Percentiles rank a stretch among this genome's conserved stretches.
These are phyloP conservation scores for Physocephala rufipes DNA, from an alignment of 2,888 invertebrate species.

Conservation along the genomic window DNA sequence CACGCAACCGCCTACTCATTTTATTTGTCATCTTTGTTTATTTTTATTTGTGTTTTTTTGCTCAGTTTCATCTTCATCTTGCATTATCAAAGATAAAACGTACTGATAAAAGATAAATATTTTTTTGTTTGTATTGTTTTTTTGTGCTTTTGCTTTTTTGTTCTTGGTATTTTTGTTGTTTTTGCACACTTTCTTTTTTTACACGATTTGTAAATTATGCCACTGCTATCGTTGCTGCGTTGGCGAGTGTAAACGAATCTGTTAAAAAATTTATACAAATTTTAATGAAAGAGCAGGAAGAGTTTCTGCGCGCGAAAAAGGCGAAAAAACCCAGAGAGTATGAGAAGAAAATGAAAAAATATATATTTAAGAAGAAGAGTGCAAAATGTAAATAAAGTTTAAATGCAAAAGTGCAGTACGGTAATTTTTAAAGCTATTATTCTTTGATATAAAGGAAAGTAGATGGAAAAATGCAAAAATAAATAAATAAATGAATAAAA, in stretches of 20 bases:
- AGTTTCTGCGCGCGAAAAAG: not conserved
- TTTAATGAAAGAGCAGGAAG: not conserved
- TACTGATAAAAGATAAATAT: not conserved
- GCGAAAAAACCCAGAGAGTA: not conserved
- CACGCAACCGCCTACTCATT: not conserved
- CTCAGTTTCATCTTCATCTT: slow-evolving; percentile 20
- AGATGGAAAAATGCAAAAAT: not conserved
- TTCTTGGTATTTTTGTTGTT: not conserved
- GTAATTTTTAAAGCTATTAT: slow-evolving; percentile 7
- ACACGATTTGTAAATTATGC: slow-evolving; percentile 32
- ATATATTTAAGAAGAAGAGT: not conserved
- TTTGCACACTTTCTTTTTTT: slow-evolving; percentile 22
- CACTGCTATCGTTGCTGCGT: slow-evolving; percentile 21
- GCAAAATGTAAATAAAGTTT: not conserved
- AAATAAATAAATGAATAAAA: not conserved
- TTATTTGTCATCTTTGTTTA: not conserved
- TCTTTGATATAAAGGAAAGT: not conserved
- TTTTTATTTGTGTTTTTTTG: not conserved
- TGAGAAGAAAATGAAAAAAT: not conserved
- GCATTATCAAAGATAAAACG: not conserved
- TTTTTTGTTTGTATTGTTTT: no score
- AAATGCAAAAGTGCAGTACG: not conserved
- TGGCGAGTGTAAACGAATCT: slow-evolving; percentile 32
- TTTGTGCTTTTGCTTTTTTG: no score
- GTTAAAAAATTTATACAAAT: slow-evolving; percentile 20